Evolutionary conservation across 2,113 vertebrate genomes (phyloP).

Genomic region (Alaudala cheleensis): DNA sequence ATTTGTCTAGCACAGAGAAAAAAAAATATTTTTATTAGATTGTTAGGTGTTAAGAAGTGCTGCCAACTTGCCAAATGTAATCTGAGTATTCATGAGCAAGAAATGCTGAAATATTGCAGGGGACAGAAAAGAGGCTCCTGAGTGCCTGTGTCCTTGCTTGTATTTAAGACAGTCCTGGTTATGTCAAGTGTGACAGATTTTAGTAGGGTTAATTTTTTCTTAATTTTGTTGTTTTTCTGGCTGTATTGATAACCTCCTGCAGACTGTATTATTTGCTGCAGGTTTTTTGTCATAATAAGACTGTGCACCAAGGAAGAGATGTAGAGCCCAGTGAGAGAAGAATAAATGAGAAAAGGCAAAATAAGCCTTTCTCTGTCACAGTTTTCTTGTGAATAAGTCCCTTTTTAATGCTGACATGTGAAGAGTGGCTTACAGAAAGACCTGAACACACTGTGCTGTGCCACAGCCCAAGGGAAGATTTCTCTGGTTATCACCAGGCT

Average conservation of each 20-base stretch:
- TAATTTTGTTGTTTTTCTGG: background rate
- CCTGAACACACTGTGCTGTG: background rate
- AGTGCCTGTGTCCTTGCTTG: background rate
- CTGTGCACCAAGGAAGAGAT: background rate
- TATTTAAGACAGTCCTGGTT: background rate
- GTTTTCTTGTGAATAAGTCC: background rate
- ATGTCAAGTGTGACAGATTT: background rate
- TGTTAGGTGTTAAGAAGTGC: slow-evolving; percentile 31
- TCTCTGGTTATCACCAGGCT: background rate
- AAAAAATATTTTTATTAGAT: slow-evolving; percentile 22
- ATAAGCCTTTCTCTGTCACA: background rate
- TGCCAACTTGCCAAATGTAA: slow-evolving; percentile 34
- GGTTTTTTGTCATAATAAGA: background rate
- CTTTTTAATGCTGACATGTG: background rate
- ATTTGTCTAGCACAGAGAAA: slow-evolving; percentile 33
- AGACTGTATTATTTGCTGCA: background rate
- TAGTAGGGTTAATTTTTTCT: background rate
- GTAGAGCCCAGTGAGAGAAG: background rate
- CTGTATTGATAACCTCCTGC: background rate
- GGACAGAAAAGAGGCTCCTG: background rate
- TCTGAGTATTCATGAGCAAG: slow-evolving; percentile 1
- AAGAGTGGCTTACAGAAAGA: background rate
- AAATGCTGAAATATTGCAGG: background rate
- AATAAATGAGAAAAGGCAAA: background rate
- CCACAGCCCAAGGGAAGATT: background rate